A percentile compares a stretch with the other conserved stretches of the same genome.
These are phyloP conservation scores for Podotricha telesiphe DNA, from an alignment of 2,888 invertebrate species.

Conservation along the genomic window DNA sequence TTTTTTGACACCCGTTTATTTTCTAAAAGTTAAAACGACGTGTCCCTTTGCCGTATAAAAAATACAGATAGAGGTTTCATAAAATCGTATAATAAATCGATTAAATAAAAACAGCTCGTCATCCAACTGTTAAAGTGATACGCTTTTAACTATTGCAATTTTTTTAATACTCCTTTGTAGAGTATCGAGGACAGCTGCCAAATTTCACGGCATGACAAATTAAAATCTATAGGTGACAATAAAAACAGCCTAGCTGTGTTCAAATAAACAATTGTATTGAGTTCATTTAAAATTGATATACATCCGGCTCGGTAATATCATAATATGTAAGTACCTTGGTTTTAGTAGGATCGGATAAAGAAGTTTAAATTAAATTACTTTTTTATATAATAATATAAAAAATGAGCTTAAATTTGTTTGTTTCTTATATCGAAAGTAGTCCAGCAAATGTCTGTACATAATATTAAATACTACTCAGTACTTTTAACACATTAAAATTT, in stretches of 20 bases:
- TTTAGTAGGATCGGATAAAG: background rate
- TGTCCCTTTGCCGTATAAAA: background rate
- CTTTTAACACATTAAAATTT: too few relatives aligned
- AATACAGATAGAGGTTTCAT: background rate
- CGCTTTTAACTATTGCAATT: constrained; percentile 17
- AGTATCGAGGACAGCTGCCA: constrained; percentile 19
- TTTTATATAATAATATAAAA: too few relatives aligned
- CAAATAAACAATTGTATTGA: constrained; percentile 11
- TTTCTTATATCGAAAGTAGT: too few relatives aligned
- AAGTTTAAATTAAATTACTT: background rate
- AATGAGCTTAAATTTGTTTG: too few relatives aligned
- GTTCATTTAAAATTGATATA: background rate
- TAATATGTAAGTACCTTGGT: background rate
- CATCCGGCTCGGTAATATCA: background rate
- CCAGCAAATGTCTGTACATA: too few relatives aligned
- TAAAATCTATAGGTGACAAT: constrained; percentile 8
- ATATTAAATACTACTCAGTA: too few relatives aligned
- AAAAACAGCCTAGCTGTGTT: background rate
- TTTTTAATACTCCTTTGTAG: background rate
- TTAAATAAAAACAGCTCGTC: constrained; percentile 17
- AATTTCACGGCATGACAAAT: constrained; percentile 4
- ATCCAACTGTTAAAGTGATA: constrained; percentile 16
- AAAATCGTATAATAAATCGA: constrained; percentile 10
- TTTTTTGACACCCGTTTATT: too few relatives aligned
- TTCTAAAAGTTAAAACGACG: too few relatives aligned